Base-by-base conservation (phyloP, 1,140 invertebrate species). In the Atopsyche davidsoni region DNA sequence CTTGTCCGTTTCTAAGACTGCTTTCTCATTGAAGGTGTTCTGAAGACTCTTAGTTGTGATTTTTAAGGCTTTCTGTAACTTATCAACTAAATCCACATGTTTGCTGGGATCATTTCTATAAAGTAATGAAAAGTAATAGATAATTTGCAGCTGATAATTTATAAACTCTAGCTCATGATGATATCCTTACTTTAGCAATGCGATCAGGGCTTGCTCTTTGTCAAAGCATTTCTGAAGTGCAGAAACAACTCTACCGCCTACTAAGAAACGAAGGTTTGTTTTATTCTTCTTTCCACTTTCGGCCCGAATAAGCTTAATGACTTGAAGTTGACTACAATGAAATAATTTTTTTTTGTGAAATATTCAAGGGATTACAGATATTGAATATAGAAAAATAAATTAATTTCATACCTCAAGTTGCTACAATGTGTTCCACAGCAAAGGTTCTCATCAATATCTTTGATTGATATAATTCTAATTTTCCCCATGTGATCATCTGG, bases 361-460 rank as follows among this genome's bases (percentile, higher is more conserved):
- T 10, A 42, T 6, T 42, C 16, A 7, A n/a, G 9, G n/a, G n/a
- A n/a, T n/a, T n/a, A n/a, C 6, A 6, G 9, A 16, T 42, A 6
- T 11, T 21, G 14, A 19, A 18, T 18, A 42, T 42, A 42, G 6
- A 38, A 38, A 38, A 14, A 38, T 38, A 38, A 7, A 13, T 38
- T 42, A 21, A 19, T 31, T 32, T 31, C 43, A 32, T 14, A 73
- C 71, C 73, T 75, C 23, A 89, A 67, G 68, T 87, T 89, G 2
- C 75, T 75, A 2, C 91, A 85, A 69, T 92, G 89, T 1, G 89
- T 92, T 16, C 89, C 89, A 71, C 89, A 92, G 65, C 89, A 92
- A 76, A 90, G 81, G 60, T 88, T 89, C 24, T 77, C 75, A 55
- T 91, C 87, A 34, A 90, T 64, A 28, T 76, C 77, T 31, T 77